A percentile compares a stretch with the other conserved stretches of the same genome.
Evolutionary conservation across 1,140 invertebrate species (phyloP).

Genomic region (Drosophila lini): DNA sequence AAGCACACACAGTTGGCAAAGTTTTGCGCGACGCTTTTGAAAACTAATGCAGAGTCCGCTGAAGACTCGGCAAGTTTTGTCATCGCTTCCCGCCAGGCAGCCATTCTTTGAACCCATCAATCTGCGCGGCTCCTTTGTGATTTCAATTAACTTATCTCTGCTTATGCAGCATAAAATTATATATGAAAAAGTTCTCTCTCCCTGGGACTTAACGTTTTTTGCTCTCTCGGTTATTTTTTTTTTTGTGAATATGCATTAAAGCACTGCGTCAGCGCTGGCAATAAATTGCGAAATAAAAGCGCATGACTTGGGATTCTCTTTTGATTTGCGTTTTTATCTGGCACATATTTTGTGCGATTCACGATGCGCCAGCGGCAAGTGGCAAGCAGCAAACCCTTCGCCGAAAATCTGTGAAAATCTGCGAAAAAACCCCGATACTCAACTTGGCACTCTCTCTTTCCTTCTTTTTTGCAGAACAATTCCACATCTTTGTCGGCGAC

Average conservation of each 20-base stretch:
- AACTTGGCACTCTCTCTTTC: conserved; percentile 18
- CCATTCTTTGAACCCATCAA: conserved; percentile 39
- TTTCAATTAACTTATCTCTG: conserved; percentile 56
- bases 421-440: conserved; percentile 33
- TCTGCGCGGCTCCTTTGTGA: conserved; percentile 43
- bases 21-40: conserved; percentile 33
- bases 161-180: conserved; percentile 56
- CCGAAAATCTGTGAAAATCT: conserved; percentile 21
- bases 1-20: conserved; percentile 24
- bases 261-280: conserved; percentile 27
- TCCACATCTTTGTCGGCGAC: conserved; percentile 99
- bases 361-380: conserved; percentile 35
- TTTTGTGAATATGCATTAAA: conserved; percentile 48
- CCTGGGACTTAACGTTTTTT: conserved; percentile 4
- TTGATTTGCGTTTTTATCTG: conserved; percentile 54
- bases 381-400: conserved; percentile 19
- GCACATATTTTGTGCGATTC: conserved; percentile 55
- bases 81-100: conserved; percentile 14
- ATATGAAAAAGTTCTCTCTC: conserved; percentile 36
- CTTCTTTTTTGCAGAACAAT: conserved; percentile 90
- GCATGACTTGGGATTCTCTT: conserved; percentile 48
- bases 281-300: conserved; percentile 56
- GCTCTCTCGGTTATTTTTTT: conserved; percentile 3
- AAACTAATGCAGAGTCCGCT: conserved; percentile 35
- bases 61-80: conserved; percentile 25